Conservation (phyloP, 1,140 invertebrate species). For the Eueides isabella region DNA sequence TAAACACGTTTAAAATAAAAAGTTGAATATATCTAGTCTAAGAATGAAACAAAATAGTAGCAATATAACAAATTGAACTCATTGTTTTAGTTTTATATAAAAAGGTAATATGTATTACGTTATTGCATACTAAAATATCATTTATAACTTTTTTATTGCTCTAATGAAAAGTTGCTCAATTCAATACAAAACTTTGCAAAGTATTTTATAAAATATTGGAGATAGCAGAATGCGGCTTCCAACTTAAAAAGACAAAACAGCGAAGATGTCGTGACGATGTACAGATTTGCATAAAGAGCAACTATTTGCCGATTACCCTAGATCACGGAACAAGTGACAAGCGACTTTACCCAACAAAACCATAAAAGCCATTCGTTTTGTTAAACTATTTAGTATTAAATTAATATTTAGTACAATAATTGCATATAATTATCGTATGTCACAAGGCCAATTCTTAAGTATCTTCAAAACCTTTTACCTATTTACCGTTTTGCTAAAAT, state of each 20-base stretch:
- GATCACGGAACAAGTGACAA: constrained; percentile 39
- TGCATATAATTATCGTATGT: neutral
- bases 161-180: constrained; percentile 31
- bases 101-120: neutral
- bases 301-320: constrained; percentile 63
- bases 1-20: no score
- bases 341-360: neutral
- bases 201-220: constrained; percentile 37
- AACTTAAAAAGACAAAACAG: constrained; percentile 64
- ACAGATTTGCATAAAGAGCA: constrained; percentile 73
- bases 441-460: neutral
- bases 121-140: neutral
- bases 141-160: constrained; percentile 27
- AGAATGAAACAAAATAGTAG: no score
- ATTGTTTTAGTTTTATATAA: neutral
- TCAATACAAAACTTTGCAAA: constrained; percentile 26
- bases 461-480: neutral
- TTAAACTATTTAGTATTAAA: neutral
- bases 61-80: no score
- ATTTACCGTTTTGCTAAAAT: neutral
- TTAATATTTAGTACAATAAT: neutral
- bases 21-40: no score
- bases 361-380: neutral
- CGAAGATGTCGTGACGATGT: constrained; percentile 66
- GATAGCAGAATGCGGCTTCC: constrained; percentile 50